A percentile compares a stretch with the other conserved stretches of the same genome.
These are phyloP conservation scores for Bombus sibiricus DNA, from an alignment of 1,140 invertebrate genomes.

Conservation along the genomic window DNA sequence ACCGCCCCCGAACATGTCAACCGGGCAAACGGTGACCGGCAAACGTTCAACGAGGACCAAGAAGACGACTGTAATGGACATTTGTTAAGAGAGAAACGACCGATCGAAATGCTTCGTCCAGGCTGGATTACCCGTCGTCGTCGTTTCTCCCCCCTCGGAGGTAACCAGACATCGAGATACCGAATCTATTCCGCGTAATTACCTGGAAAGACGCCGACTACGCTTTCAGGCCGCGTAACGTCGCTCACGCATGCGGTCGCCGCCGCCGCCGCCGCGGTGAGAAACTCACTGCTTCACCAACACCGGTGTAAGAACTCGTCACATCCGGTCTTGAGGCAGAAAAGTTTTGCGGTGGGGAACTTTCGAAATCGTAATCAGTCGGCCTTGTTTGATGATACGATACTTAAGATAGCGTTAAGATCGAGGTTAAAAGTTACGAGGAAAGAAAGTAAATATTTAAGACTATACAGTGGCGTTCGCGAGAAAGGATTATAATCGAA, in stretches of 20 bases:
- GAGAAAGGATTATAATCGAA: too few relatives aligned
- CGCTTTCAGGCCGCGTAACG: constrained; percentile 29
- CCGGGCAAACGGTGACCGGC: constrained; percentile 37
- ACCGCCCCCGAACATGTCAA: constrained; percentile 73
- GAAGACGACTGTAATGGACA: constrained; percentile 72
- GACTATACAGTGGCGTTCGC: not conserved
- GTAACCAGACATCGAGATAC: constrained; percentile 69
- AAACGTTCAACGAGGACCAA: constrained; percentile 33
- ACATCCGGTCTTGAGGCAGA: not conserved
- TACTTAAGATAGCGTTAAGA: not conserved
- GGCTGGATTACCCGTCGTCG: constrained; percentile 39
- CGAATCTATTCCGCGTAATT: constrained; percentile 75
- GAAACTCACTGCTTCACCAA: constrained; percentile 28
- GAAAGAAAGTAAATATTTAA: not conserved
- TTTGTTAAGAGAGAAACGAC: constrained; percentile 70
- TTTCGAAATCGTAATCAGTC: too few relatives aligned
- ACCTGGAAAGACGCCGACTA: constrained; percentile 53
- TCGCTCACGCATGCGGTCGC: constrained; percentile 44
- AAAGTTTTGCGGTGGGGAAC: not conserved
- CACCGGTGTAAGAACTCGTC: not conserved
- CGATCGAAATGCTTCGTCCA: constrained; percentile 47
- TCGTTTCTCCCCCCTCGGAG: constrained; percentile 8
- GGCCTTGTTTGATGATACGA: not conserved
- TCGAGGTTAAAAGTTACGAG: not conserved
- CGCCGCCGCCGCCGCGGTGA: constrained; percentile 4